A percentile compares a stretch with the other conserved stretches of the same genome.
These are phyloP conservation scores for Catocala fraxini DNA, from an alignment of 2,888 invertebrate genomes.

Conservation along the genomic window DNA sequence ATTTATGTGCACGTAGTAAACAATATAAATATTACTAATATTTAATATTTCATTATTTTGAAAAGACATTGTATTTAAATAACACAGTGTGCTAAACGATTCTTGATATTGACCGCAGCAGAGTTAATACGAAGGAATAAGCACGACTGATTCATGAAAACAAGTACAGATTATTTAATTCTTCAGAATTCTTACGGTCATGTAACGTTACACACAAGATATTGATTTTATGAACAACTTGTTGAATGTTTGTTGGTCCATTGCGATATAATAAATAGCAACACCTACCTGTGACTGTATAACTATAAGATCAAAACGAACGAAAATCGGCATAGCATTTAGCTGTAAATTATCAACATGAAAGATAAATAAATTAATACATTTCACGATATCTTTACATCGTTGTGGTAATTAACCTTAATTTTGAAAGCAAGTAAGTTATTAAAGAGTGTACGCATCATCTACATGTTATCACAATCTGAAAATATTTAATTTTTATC, in stretches of 20 bases:
- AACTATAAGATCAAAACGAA: not conserved
- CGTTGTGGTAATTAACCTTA: conserved; percentile 44
- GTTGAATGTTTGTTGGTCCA: conserved; percentile 75
- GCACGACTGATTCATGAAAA: too few relatives aligned
- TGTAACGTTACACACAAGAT: conserved; percentile 29
- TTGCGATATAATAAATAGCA: conserved; percentile 36
- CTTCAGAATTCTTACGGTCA: conserved; percentile 4
- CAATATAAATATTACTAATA: conserved; percentile 19
- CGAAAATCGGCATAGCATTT: not conserved
- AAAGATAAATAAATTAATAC: conserved; percentile 7
- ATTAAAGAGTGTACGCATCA: conserved; percentile 39
- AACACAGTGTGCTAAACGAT: not conserved
- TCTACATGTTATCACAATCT: conserved; percentile 52
- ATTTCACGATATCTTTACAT: conserved; percentile 35
- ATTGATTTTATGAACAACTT: conserved; percentile 68
- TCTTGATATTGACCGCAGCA: not conserved
- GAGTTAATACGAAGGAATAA: too few relatives aligned
- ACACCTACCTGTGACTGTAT: conserved; percentile 7
- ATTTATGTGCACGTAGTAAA: conserved; percentile 28
- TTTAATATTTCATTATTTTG: not conserved
- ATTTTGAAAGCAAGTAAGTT: conserved; percentile 37
- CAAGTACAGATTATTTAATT: not conserved
- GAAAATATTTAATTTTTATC: conserved; percentile 58
- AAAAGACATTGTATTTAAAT: not conserved
- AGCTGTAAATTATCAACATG: not conserved